Percentiles rank a stretch among this genome's conserved stretches.
Conservation (phyloP, 2,888 invertebrate genomes). For the Leuctra nigra region DNA sequence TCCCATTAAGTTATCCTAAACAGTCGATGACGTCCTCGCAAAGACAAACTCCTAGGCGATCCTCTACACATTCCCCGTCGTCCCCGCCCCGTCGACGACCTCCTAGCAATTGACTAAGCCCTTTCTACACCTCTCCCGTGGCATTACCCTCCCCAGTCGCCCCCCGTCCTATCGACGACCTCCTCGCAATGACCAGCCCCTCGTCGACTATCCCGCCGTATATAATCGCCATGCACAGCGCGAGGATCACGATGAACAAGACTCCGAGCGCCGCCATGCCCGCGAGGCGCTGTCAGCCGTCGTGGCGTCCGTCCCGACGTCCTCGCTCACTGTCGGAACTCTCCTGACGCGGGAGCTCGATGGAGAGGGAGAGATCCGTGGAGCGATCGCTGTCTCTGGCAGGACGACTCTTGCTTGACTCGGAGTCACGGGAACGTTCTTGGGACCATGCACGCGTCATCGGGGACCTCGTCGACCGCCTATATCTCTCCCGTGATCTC, state of each 20-base stretch:
- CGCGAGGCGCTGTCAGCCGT: slow-evolving; percentile 51
- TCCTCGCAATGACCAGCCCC: slow-evolving; percentile 50
- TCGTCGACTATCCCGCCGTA: slow-evolving; percentile 48
- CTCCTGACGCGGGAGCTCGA: slow-evolving; percentile 1
- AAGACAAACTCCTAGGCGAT: no score
- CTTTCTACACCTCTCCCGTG: no score
- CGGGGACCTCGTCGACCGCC: slow-evolving; percentile 13
- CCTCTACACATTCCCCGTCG: no score
- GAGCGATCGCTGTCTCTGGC: slow-evolving; percentile 8
- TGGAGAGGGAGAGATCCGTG: slow-evolving; percentile 3
- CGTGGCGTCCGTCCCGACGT: slow-evolving; percentile 8
- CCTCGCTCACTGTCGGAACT: slow-evolving; percentile 31
- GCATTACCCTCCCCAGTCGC: no score
- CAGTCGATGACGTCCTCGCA: no score
- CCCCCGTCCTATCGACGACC: slow-evolving; percentile 59
- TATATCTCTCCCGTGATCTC: slow-evolving; percentile 23
- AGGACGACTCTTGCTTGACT: background rate
- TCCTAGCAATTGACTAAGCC: no score
- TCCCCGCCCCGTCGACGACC: no score
- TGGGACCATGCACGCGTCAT: no score
- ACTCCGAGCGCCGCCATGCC: slow-evolving; percentile 51
- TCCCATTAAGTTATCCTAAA: no score
- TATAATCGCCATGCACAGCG: slow-evolving; percentile 48
- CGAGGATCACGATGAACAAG: slow-evolving; percentile 48
- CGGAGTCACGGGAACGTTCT: no score